Evolutionary conservation across 2,888 invertebrate genomes (phyloP).

Genomic region (Cephus runcator): DNA sequence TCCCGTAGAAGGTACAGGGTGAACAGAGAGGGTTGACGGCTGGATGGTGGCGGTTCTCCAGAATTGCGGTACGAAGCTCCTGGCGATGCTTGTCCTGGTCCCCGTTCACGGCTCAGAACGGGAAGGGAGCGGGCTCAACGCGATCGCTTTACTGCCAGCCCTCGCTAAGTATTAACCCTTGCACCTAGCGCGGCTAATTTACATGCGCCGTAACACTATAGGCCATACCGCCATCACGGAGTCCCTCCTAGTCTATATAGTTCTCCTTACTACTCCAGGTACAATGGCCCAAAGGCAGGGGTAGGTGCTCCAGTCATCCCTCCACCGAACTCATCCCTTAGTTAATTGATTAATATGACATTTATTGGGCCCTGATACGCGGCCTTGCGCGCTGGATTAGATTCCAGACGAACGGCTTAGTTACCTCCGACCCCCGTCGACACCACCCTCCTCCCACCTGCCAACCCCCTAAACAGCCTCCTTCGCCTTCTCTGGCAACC

Average conservation of each 20-base stretch:
- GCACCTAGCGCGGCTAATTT: not conserved
- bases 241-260: not conserved
- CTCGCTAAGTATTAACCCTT: not conserved
- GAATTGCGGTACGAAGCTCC: no score
- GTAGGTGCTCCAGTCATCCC: not conserved
- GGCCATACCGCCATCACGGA: not conserved
- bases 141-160: not conserved
- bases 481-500: no score
- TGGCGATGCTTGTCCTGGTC: no score
- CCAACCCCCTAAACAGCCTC: no score
- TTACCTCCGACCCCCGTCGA: not conserved
- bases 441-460: no score
- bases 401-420: slow-evolving; percentile 1
- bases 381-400: not conserved
- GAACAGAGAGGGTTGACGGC: no score
- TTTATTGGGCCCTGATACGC: slow-evolving; percentile 29
- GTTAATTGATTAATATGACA: slow-evolving; percentile 36
- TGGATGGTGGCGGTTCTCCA: no score
- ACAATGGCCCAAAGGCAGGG: not conserved
- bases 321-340: slow-evolving; percentile 1
- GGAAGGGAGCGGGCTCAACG: not conserved
- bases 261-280: not conserved
- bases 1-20: not conserved
- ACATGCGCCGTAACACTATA: not conserved
- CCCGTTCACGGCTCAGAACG: no score